Evolutionary conservation across 2,797 vertebrate genomes (phyloP), one percentile per base, ranked within the genome.

Genomic region (Anomalospiza imberbis): DNA sequence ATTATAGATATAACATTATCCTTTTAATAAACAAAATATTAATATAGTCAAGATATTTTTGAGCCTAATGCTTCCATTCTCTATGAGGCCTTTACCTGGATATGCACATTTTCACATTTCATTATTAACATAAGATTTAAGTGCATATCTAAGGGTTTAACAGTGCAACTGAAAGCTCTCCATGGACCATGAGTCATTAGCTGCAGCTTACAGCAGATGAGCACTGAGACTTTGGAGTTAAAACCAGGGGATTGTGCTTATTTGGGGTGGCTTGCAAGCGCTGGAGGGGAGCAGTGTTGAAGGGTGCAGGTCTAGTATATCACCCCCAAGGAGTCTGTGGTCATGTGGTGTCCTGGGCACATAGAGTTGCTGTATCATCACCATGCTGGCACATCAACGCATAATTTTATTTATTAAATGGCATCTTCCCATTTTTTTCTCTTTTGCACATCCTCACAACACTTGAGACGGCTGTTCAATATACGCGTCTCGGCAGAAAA

Each of bases 111-210:
- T 85, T 85, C 32, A 48, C 3, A 5, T 68, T 92, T 81, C 53
- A 83, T 76, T 90, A 55, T 76, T 85, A 83, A 79, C 63, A n/a
- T 45, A 90, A 85, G 76, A 62, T 73, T 88, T 88, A 83, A 83
- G 47, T 15, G 44, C 34, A 57, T 76, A 80, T 65, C 68, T 65
- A 73, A 80, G 26, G 34, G 68, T 80, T 93, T 93, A 91, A 44
- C 51, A 70, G 55, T 58, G 44, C 60, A 92, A 80, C 34, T 62
- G 24, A 93, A 76, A 83, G 65, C 34, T 88, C 72, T 95, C 78
- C 26, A 45, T 29, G 42, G 83, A 67, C 67, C 1, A 5, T 8
- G n/a, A 91, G 58, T 63, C 4, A 1, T 63, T 88, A 82, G 54
- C 82, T 78, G 66, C 40, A 87, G 78, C 44, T 91, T 78, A 68